Evolutionary conservation across 1,140 invertebrate species (phyloP).

Genomic region (Hormaphis cornu): DNA sequence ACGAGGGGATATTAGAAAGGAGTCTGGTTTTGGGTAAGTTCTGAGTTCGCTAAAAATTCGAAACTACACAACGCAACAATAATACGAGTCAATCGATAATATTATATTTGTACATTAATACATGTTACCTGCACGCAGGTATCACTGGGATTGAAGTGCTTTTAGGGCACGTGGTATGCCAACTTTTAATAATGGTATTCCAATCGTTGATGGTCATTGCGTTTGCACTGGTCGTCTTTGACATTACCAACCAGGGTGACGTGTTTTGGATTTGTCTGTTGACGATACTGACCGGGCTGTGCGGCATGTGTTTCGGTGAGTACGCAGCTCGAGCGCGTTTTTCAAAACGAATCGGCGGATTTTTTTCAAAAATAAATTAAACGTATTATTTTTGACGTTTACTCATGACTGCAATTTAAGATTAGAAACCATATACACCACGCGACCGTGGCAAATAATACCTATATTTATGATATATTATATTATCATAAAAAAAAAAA

Average conservation of each 20-base stretch:
- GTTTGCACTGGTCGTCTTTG: slow-evolving; percentile 65
- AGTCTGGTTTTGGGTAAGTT: slow-evolving; percentile 61
- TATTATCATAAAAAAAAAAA: too few relatives aligned
- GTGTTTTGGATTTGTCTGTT: slow-evolving; percentile 48
- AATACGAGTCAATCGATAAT: background rate
- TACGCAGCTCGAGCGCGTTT: too few relatives aligned
- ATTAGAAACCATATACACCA: too few relatives aligned
- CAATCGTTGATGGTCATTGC: slow-evolving; percentile 88
- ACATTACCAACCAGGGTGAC: slow-evolving; percentile 51
- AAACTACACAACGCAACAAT: background rate
- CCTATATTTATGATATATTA: too few relatives aligned
- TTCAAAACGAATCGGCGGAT: too few relatives aligned
- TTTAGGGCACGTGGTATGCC: slow-evolving; percentile 82
- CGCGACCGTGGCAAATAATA: too few relatives aligned
- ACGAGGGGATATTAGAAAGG: slow-evolving; percentile 74
- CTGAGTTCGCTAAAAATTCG: background rate
- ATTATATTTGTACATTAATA: background rate
- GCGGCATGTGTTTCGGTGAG: slow-evolving; percentile 84
- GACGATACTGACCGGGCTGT: slow-evolving; percentile 75
- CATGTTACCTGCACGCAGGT: too few relatives aligned
- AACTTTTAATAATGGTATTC: slow-evolving; percentile 86
- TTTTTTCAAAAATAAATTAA: too few relatives aligned
- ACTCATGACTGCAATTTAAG: too few relatives aligned
- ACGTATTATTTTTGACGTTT: too few relatives aligned
- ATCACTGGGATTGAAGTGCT: slow-evolving; percentile 82